Conservation (phyloP, 2,113 vertebrate species). For the Parus major region DNA sequence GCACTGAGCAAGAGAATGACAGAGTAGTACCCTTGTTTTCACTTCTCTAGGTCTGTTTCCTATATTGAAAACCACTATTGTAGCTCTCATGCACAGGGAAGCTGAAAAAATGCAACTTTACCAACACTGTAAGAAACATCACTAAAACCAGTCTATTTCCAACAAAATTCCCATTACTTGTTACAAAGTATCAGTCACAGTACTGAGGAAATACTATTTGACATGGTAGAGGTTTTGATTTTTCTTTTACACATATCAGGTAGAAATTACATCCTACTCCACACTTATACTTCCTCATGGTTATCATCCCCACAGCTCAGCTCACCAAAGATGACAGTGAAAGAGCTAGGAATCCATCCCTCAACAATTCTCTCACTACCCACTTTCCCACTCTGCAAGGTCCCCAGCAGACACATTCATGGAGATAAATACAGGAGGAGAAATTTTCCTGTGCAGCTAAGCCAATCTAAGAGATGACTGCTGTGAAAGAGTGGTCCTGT, state of each 20-base stretch:
- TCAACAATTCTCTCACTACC: not conserved
- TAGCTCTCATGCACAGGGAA: not conserved
- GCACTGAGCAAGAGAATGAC: not conserved
- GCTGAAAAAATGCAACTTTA: not conserved
- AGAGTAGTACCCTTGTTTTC: not conserved
- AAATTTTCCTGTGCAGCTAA: not conserved
- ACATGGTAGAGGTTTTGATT: not conserved
- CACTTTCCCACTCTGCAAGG: not conserved
- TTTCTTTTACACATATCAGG: not conserved
- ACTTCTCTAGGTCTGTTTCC: not conserved
- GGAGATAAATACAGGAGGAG: not conserved
- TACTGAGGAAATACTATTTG: not conserved
- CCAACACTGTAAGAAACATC: accelerated
- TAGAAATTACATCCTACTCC: not conserved
- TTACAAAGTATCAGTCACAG: not conserved
- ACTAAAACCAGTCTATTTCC: not conserved
- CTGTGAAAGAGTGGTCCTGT: not conserved
- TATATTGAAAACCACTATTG: not conserved
- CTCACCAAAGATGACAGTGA: not conserved
- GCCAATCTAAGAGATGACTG: not conserved
- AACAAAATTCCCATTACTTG: not conserved
- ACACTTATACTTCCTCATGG: not conserved
- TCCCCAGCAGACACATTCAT: not conserved
- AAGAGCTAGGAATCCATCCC: not conserved
- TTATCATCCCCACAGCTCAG: not conserved